Evolutionary conservation across 2,797 vertebrate genomes (phyloP), one percentile per base, ranked within the genome.

Genomic region (Mionectes olivaceus): DNA sequence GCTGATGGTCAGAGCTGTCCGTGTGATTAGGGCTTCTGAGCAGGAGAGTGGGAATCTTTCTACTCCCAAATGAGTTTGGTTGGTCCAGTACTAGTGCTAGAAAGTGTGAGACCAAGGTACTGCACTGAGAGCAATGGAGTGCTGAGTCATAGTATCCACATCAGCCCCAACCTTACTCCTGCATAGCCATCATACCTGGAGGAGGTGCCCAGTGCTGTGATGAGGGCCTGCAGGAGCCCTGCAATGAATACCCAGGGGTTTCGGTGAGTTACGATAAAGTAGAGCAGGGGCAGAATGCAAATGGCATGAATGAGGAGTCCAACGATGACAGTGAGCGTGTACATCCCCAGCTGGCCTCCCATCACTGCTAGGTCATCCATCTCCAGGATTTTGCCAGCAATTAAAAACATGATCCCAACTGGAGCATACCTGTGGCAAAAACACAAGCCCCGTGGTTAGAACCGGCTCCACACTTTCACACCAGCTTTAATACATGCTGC

Each of bases 301-400:
- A 99, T 98, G 32, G 99, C 99, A 0, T 99, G 99, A 93, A 99
- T 99, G 67, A 99, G 98, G 63, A 99, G 98, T 39, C 99, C 99
- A 35, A 99, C 98, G 4, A 99, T 98, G 93, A 99, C 99, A 0
- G 99, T 98, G 87, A 99, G 96, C 0, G 98, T 99, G 97, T 99
- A 99, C 99, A 99, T 99, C 63, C 99, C 99, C 93, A 99, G 97
- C 97, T 99, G 99, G 64, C 99, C 98, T 18, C 99, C 99, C 92
- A 99, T 97, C 95, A 99, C 98, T 0, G 98, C 98, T 77, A 99
- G 96, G 91, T 99, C 98, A 93, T 99, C 99, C 99, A 99, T 99
- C 97, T 99, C 99, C 89, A 99, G 97, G 44, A 99, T 99, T 97
- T 99, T 99, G 43, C 99, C 99, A 28, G 99, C 98, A 37, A 99